Evolutionary conservation across 1,140 invertebrate genomes (phyloP), one percentile per base, ranked within the genome.

Genomic region (Euborellia annulipes): DNA sequence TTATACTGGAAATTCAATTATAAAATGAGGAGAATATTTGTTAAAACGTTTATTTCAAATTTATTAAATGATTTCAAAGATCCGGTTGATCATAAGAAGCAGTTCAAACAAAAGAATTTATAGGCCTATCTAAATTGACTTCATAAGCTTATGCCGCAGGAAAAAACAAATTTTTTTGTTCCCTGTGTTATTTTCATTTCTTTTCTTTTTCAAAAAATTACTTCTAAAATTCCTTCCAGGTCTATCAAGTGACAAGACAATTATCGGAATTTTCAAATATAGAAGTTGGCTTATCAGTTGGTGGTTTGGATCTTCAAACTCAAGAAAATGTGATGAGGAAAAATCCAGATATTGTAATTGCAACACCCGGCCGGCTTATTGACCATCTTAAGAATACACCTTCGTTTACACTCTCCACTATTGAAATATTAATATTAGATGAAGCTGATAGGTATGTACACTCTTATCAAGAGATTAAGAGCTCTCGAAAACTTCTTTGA

Each of bases 361-460:
- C 94, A 11, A 98, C 95, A 0, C 95, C 95, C 0, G 95, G 95
- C 48, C 75, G 95, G 53, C 72, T 98, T 4, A 95, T 99, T 41
- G 95, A 99, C 69, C 92, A 96, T 68, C 69, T 97, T n/a, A 78
- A 85, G 57, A 95, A 96, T 66, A 87, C 93, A 1, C 90, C 91
- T 0, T 85, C 82, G 11, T 98, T 98, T 61, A 79, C 74, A 17
- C 66, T 98, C 18, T 75, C 85, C 52, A 82, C 74, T 36, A 88
- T 99, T 50, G 94, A 98, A 75, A 82, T 98, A 41, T 66, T 96
- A 9, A 86, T 97, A 46, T 62, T 97, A 8, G 92, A 97, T 62
- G 92, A 97, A 68, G 92, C 92, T 50, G 92, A 95, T 65, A 81
- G 85, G 79, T 84, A 58, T 54, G n/a, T 19, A 6, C 1, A 17